Percentiles rank a stretch among this genome's conserved stretches.
These are phyloP conservation scores for Lepilemur ruficaudatus DNA, from an alignment of 2,797 vertebrate species.

Conservation along the genomic window DNA sequence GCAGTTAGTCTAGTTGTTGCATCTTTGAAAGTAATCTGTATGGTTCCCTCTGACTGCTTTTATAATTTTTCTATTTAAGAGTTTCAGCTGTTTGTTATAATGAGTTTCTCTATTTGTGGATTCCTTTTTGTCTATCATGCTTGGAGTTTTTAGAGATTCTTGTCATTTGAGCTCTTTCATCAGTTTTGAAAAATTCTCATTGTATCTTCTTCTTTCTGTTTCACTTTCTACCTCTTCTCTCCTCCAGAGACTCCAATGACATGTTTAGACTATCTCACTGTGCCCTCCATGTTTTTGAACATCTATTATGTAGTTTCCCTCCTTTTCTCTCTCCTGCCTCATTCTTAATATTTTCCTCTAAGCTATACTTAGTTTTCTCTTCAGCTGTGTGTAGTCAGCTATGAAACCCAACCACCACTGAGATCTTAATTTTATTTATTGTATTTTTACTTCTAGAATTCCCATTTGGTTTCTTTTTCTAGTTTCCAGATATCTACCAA, in stretches of 20 bases:
- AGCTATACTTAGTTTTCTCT: neutral
- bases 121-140: neutral
- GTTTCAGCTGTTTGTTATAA: neutral
- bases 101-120: neutral
- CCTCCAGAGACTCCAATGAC: neutral
- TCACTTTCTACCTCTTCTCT: neutral
- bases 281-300: neutral
- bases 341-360: conserved; percentile 1
- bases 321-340: neutral
- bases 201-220: neutral
- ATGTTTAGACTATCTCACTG: neutral
- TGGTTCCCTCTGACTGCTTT: neutral
- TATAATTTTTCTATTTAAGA: neutral
- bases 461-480: conserved; percentile 1
- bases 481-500: neutral
- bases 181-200: neutral
- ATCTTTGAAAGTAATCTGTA: neutral
- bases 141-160: neutral
- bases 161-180: neutral
- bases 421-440: neutral
- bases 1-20: neutral
- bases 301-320: neutral
- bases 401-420: neutral
- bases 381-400: neutral
- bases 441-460: neutral